These are phyloP conservation scores for Helleia helle DNA, from an alignment of 2,888 invertebrate genomes.

Conservation along the genomic window DNA sequence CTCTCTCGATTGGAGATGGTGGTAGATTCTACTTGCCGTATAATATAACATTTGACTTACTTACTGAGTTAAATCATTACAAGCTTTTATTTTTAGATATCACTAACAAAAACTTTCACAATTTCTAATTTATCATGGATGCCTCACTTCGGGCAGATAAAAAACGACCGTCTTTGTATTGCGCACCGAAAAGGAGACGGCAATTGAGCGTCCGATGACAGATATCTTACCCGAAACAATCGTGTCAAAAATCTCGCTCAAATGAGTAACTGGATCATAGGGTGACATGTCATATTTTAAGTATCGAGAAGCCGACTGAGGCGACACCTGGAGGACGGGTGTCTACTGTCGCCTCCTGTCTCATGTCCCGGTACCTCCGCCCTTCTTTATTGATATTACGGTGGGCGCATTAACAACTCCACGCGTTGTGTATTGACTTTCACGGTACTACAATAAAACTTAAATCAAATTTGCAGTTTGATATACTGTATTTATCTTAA, in stretches of 20 bases:
- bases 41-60: too few relatives aligned
- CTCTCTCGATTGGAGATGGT: too few relatives aligned
- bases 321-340: constrained; percentile 41
- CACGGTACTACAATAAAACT: constrained; percentile 48
- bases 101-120: too few relatives aligned
- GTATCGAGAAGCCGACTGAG: constrained; percentile 53
- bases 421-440: constrained; percentile 50
- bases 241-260: constrained; percentile 43
- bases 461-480: constrained; percentile 21
- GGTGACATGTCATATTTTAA: constrained; percentile 64
- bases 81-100: too few relatives aligned
- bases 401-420: constrained; percentile 57
- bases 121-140: too few relatives aligned
- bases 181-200: not conserved
- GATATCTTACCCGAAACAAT: constrained; percentile 29
- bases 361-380: constrained; percentile 21
- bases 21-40: too few relatives aligned
- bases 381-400: constrained; percentile 60
- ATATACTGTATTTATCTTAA: too few relatives aligned
- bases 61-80: too few relatives aligned
- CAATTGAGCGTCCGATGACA: not conserved
- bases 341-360: constrained; percentile 12
- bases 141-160: too few relatives aligned
- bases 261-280: constrained; percentile 52
- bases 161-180: too few relatives aligned